Evolutionary conservation across 2,113 vertebrate genomes (phyloP).

Genomic region (pig (Sus scrofa)): DNA sequence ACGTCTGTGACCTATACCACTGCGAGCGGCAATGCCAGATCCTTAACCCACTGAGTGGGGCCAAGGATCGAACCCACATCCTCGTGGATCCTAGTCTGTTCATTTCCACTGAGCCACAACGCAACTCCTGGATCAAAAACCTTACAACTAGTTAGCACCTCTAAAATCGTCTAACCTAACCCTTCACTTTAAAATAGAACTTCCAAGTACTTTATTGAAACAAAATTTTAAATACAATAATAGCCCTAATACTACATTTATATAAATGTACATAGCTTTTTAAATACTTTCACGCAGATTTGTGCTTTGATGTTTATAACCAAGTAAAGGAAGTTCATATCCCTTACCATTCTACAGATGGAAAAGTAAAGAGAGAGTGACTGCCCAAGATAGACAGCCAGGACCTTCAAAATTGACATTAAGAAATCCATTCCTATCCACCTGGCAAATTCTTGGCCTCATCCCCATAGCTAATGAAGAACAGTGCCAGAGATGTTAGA

Average conservation of each 20-base stretch:
- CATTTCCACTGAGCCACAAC: too few relatives aligned
- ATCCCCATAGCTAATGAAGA: neutral
- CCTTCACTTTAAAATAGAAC: neutral
- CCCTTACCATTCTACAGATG: neutral
- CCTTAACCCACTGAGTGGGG: too few relatives aligned
- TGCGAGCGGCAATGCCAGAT: too few relatives aligned
- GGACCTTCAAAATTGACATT: neutral
- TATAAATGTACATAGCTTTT: neutral
- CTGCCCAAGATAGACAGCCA: neutral
- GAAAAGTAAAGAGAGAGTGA: neutral
- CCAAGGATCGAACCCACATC: too few relatives aligned
- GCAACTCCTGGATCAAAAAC: too few relatives aligned
- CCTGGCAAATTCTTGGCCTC: neutral
- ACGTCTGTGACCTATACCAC: too few relatives aligned
- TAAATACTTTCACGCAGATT: slow-evolving; percentile 33
- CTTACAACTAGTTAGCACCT: neutral
- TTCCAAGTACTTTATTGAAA: neutral
- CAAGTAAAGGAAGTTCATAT: neutral
- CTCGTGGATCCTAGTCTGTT: too few relatives aligned
- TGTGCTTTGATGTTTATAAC: neutral
- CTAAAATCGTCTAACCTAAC: neutral
- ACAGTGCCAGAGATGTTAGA: neutral
- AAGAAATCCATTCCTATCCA: neutral
- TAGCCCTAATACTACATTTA: neutral
- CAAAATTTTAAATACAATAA: neutral